Percentiles rank a stretch among this genome's conserved stretches.
Evolutionary conservation across 2,113 vertebrate genomes (phyloP).

Genomic region (Mastomys coucha): DNA sequence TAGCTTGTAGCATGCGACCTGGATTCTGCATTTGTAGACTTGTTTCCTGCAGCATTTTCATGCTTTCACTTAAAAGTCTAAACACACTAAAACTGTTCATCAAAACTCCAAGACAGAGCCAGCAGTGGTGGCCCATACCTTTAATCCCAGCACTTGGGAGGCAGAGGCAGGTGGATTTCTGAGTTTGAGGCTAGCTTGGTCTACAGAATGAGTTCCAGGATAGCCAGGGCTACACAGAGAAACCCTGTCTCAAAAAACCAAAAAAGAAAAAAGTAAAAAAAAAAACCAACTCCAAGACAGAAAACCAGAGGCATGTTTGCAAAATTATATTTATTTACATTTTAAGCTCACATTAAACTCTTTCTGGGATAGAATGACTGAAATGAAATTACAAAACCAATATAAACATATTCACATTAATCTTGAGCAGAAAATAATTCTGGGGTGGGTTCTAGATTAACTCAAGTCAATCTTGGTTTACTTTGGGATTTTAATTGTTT

Average conservation of each 20-base stretch:
- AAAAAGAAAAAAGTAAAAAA: too few species aligned
- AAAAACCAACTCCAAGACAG: background rate
- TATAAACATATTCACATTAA: conserved; percentile 74
- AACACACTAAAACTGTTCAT: background rate
- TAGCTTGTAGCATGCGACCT: background rate
- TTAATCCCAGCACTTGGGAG: too few species aligned
- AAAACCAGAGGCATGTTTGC: conserved; percentile 55
- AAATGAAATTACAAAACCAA: conserved; percentile 70
- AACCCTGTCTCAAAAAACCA: too few species aligned
- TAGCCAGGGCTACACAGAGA: too few species aligned
- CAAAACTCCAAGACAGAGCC: background rate
- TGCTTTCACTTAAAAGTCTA: conserved; percentile 45
- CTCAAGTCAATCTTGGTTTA: background rate
- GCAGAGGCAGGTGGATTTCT: too few species aligned
- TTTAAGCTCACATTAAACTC: conserved; percentile 63
- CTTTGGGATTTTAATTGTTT: too few species aligned
- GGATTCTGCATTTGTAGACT: background rate
- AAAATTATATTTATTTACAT: conserved; percentile 80
- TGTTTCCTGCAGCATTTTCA: conserved; percentile 39
- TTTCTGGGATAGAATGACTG: conserved; percentile 47
- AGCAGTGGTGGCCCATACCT: too few species aligned
- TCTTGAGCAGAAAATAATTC: conserved; percentile 73
- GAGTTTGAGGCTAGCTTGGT: too few species aligned
- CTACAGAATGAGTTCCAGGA: too few species aligned
- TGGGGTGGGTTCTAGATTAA: conserved; percentile 42